These are phyloP conservation scores for Athene cunicularia DNA, from an alignment of 2,113 vertebrate species.

Conservation along the genomic window DNA sequence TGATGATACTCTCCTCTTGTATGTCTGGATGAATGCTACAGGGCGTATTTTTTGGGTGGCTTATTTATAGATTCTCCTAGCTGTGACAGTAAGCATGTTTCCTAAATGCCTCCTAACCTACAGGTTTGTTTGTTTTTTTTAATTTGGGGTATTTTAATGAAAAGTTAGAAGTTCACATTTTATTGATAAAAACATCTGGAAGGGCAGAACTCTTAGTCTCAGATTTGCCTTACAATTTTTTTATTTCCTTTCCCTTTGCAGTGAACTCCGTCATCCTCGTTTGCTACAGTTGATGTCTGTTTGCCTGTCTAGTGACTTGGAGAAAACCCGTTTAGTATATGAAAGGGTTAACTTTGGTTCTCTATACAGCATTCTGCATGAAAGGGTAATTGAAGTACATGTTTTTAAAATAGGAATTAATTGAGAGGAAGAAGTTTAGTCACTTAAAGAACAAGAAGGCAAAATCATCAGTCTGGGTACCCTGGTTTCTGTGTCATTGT, in stretches of 20 bases:
- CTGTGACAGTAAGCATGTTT: not conserved
- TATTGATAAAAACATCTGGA: not conserved
- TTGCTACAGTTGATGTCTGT: conserved; percentile 81
- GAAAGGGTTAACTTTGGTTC: conserved; percentile 77
- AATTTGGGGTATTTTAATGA: not conserved
- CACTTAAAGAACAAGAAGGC: not conserved
- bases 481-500: not conserved
- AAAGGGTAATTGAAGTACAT: conserved; percentile 65
- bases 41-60: not conserved
- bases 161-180: fast-evolving
- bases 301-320: conserved; percentile 73
- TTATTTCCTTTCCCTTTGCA: conserved; percentile 25
- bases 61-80: not conserved
- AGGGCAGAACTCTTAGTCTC: not conserved
- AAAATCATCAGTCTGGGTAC: not conserved
- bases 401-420: not conserved
- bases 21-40: not conserved
- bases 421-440: not conserved
- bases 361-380: conserved; percentile 79
- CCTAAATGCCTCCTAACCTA: not conserved
- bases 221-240: not conserved
- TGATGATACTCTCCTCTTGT: fast-evolving
- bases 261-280: conserved; percentile 76
- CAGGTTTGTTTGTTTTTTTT: not conserved
- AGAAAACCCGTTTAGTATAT: conserved; percentile 75